phyloP scores from a whole-genome alignment of 2,113 vertebrate species.

The Pao palembangensis region DNA sequence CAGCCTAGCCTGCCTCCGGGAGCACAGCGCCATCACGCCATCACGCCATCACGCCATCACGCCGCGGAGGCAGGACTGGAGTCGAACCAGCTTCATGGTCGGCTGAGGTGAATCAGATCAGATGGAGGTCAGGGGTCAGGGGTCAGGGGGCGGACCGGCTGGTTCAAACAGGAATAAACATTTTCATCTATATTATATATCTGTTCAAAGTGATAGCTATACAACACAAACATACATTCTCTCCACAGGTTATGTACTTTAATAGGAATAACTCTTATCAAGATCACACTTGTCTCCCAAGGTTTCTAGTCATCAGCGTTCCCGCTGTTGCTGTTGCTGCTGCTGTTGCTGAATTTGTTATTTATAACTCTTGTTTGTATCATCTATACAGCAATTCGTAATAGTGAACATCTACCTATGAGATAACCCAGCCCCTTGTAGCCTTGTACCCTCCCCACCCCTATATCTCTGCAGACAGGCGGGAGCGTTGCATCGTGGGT shows the following conservation, averaged over 20 bases:
- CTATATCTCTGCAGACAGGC: constrained; percentile 37
- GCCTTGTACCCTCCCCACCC: constrained; percentile 31
- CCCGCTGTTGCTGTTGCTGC: constrained; percentile 16
- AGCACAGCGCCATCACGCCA: too few species aligned
- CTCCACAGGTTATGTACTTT: constrained; percentile 40
- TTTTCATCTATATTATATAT: constrained; percentile 55
- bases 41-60: too few species aligned
- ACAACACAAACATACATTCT: constrained; percentile 74
- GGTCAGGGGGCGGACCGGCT: too few species aligned
- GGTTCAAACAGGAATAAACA: constrained; percentile 20
- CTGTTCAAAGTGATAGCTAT: constrained; percentile 62
- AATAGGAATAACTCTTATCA: constrained; percentile 51
- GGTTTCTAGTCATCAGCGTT: constrained; percentile 9
- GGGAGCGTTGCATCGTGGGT: constrained; percentile 63
- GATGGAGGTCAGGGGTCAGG: neutral
- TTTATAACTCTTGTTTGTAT: constrained; percentile 43
- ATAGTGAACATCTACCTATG: constrained; percentile 46
- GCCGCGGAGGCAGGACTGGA: neutral
- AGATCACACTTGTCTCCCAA: constrained; percentile 26
- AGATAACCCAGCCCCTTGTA: neutral
- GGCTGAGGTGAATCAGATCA: constrained; percentile 15
- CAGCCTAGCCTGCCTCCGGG: too few species aligned
- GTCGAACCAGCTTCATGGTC: constrained; percentile 23
- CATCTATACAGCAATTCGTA: constrained; percentile 55
- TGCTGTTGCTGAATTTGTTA: constrained; percentile 47